phyloP scores from a whole-genome alignment of 2,888 invertebrate genomes.

The Hetaerina titia region DNA sequence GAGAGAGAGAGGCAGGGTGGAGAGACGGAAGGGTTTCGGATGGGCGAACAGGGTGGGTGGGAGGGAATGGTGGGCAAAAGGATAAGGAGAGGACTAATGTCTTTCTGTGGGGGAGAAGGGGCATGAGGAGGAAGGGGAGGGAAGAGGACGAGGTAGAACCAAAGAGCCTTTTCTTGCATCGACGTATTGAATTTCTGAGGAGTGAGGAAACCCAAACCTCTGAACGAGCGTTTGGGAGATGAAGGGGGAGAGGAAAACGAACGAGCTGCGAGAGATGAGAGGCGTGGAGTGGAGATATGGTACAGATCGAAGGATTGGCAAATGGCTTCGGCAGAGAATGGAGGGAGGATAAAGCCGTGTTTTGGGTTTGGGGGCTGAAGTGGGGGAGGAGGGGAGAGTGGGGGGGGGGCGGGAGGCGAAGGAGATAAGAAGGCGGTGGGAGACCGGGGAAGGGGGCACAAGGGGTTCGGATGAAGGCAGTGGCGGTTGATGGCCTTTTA shows the following conservation, averaged over 20 bases:
- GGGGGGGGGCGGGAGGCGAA: neutral
- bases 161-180: slow-evolving; percentile 64
- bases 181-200: slow-evolving; percentile 64
- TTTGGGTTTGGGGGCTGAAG: neutral
- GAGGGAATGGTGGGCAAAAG: too few species aligned
- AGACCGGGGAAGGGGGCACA: slow-evolving; percentile 72
- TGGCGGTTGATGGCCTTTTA: slow-evolving; percentile 74
- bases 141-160: neutral
- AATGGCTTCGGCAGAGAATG: slow-evolving; percentile 43
- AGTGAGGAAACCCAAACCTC: slow-evolving; percentile 51
- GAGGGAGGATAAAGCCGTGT: neutral
- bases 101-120: slow-evolving; percentile 14
- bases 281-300: slow-evolving; percentile 35
- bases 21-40: neutral
- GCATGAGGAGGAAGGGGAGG: neutral
- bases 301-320: slow-evolving; percentile 63
- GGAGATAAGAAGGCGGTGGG: slow-evolving; percentile 66
- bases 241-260: neutral
- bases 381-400: slow-evolving; percentile 70
- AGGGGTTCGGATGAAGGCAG: slow-evolving; percentile 75
- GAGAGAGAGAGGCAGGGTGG: neutral
- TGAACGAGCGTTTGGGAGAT: neutral
- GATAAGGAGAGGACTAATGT: slow-evolving; percentile 51
- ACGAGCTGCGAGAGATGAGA: slow-evolving; percentile 30
- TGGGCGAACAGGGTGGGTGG: neutral